Base-by-base conservation (phyloP, 2,888 invertebrate species). In the Dorcus hopei region DNA sequence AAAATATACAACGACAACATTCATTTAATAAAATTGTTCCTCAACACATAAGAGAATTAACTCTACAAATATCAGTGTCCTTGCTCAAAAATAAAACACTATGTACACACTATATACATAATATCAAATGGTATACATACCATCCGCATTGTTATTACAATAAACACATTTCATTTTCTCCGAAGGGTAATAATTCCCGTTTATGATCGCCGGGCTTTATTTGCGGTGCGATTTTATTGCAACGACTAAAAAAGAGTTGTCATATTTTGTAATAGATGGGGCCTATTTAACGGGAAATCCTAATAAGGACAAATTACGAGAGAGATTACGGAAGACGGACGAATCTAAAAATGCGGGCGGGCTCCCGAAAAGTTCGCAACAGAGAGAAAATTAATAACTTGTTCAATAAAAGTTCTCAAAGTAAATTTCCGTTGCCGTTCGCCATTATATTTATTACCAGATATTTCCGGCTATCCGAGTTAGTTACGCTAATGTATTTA, bases 331-430 rank as follows among this genome's bases (percentile, higher is more conserved):
- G 42, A 14, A 11, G 42, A 42, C 42, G 42, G 11, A 42, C 42
- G 14, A 42, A 42, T 16, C 42, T 16, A 42, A 42, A 42, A 42
- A 42, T 42, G 11, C 61, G 42, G 19, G 11, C 38, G 52, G 55
- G 49, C 58, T 38, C 55, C 61, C 53, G 38, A 60, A 60, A 58
- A 42, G 57, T 58, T 49, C 54, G 57, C 42, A 40, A 49, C 55
- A 58, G 64, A 50, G 53, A 53, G 61, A 63, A 67, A 72, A 73
- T 73, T 73, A 73, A 73, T 72, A 74, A 72, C 69, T 66, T 66
- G 67, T 71, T 73, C 72, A 72, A 72, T 73, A 71, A 72, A 74
- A 74, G 69, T 74, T 72, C 65, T 68, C 71, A 70, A 74, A 74
- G 72, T 72, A 70, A 74, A 74, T 74, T 72, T 72, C 73, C 71